phyloP scores from a whole-genome alignment of 2,888 invertebrate genomes.

The Dicyrtoma fusca region DNA sequence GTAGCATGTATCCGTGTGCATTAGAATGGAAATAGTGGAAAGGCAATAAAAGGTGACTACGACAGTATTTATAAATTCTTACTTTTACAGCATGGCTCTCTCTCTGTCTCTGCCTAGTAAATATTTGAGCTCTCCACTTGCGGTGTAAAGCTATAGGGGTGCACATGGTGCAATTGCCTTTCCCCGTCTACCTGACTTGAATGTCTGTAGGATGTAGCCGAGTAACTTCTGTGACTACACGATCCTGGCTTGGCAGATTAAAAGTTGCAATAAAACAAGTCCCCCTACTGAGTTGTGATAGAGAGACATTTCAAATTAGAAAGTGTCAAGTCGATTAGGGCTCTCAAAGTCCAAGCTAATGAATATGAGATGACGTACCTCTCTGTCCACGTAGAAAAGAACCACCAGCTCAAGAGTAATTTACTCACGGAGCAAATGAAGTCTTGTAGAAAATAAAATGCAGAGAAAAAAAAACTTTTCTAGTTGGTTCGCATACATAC shows the following conservation, averaged over 20 bases:
- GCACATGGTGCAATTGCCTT: not conserved
- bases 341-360: not conserved
- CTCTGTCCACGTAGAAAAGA: constrained; percentile 1
- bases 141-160: too few relatives aligned
- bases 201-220: too few relatives aligned
- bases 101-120: not conserved
- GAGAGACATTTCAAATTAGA: not conserved
- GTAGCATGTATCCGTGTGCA: too few relatives aligned
- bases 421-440: not conserved
- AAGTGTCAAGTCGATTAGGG: constrained; percentile 2
- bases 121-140: too few relatives aligned
- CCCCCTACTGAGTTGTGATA: not conserved
- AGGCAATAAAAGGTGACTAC: too few relatives aligned
- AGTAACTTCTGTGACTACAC: too few relatives aligned
- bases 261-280: too few relatives aligned
- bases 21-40: too few relatives aligned
- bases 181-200: not conserved
- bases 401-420: constrained; percentile 20
- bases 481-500: too few relatives aligned
- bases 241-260: too few relatives aligned
- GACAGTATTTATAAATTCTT: too few relatives aligned
- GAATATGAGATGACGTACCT: constrained; percentile 6
- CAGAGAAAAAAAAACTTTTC: not conserved
- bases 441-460: constrained; percentile 1
- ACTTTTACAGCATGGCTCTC: not conserved